These are phyloP conservation scores for Ericerus pela DNA, from an alignment of 1,140 invertebrate genomes.

Conservation along the genomic window DNA sequence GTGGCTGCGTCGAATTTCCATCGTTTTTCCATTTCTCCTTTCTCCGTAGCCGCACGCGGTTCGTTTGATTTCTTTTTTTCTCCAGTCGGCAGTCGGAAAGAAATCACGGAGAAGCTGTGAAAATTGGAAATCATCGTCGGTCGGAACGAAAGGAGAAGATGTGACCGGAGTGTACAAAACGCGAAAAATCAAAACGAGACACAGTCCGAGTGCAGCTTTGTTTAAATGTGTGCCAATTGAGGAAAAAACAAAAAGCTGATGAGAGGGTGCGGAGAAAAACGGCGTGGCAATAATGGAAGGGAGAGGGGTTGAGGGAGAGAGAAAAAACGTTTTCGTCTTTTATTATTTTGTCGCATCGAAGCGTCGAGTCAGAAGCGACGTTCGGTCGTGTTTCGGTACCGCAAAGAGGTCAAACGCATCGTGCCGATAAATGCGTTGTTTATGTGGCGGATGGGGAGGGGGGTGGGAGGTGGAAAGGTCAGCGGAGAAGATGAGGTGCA, in stretches of 20 bases:
- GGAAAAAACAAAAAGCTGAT: no score
- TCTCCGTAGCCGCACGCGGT: no score
- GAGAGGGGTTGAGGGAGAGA: neutral
- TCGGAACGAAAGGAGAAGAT: neutral
- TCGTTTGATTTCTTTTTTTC: no score
- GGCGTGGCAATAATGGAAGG: neutral
- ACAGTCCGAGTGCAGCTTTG: no score
- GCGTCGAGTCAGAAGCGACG: neutral
- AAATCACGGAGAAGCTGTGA: neutral
- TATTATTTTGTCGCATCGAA: neutral
- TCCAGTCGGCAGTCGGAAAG: no score
- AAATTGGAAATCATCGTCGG: neutral
- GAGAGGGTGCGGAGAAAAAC: no score
- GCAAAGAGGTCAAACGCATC: neutral
- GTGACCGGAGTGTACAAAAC: no score
- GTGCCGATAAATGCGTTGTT: neutral
- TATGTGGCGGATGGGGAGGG: neutral
- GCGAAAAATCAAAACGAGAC: no score
- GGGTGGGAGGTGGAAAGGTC: neutral
- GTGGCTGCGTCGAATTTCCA: no score
- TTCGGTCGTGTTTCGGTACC: neutral
- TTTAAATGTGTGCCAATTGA: no score
- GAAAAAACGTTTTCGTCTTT: no score
- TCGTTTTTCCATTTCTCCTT: no score
- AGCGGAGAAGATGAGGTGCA: neutral